These are phyloP conservation scores for Danio choprae DNA, from an alignment of 2,797 vertebrate species.

Conservation along the genomic window DNA sequence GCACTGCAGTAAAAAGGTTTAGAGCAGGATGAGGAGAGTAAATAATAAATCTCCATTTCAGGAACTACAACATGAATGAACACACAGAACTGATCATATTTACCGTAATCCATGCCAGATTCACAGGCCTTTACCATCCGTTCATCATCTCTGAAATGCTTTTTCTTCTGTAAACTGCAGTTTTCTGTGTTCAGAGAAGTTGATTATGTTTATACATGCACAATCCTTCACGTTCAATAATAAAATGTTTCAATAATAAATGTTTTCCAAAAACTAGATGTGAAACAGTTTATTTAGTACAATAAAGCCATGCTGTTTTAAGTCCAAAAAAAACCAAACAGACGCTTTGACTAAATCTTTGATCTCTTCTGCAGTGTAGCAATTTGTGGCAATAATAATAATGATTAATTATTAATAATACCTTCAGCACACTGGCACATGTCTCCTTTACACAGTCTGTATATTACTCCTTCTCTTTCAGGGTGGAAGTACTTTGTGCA, in stretches of 20 bases:
- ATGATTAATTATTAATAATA: neutral
- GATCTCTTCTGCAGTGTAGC: neutral
- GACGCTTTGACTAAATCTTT: neutral
- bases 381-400: too few species aligned
- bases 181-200: conserved; percentile 40
- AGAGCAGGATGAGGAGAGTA: neutral
- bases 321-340: neutral
- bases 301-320: neutral
- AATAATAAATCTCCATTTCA: neutral
- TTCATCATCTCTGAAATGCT: fast-evolving
- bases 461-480: conserved; percentile 8
- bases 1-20: too few species aligned
- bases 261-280: neutral
- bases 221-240: neutral
- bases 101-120: conserved; percentile 57
- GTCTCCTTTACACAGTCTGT: conserved; percentile 39
- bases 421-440: conserved; percentile 58
- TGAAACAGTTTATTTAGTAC: neutral
- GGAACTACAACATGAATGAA: neutral
- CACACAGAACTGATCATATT: neutral
- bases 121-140: conserved; percentile 47
- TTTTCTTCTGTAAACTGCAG: conserved; percentile 49
- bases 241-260: neutral
- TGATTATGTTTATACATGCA: neutral
- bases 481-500: conserved; percentile 58